These are phyloP conservation scores for Macrophya annulata DNA, from an alignment of 2,888 invertebrate species.

Conservation along the genomic window DNA sequence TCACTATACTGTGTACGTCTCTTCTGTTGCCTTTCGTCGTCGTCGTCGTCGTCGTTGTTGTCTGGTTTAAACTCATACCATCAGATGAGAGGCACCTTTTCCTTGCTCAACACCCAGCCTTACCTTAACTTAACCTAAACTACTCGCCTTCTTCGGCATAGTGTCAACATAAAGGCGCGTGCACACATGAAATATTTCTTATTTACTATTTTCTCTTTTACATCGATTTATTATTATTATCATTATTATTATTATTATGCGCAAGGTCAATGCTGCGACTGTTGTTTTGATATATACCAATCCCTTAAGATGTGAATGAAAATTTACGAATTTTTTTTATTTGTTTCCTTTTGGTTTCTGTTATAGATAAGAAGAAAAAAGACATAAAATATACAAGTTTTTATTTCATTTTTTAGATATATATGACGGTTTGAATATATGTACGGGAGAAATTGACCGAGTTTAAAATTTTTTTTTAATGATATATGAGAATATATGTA, in stretches of 20 bases:
- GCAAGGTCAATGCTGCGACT: too few relatives aligned
- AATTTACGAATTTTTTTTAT: too few relatives aligned
- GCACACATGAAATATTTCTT: neutral
- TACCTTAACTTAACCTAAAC: constrained; percentile 16
- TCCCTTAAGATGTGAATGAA: too few relatives aligned
- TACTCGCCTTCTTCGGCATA: neutral
- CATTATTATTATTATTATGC: neutral
- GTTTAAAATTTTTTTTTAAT: neutral
- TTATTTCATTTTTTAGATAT: too few relatives aligned
- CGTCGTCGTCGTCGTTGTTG: neutral
- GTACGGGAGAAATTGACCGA: constrained; percentile 20
- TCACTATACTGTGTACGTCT: neutral
- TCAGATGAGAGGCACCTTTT: constrained; percentile 38
- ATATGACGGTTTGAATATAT: neutral
- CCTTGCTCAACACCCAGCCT: constrained; percentile 49
- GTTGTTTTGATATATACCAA: too few relatives aligned
- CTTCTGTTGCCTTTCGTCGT: neutral
- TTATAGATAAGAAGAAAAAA: too few relatives aligned
- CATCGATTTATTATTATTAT: neutral
- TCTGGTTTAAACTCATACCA: neutral
- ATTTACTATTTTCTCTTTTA: neutral
- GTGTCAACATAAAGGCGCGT: constrained; percentile 53
- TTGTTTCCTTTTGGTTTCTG: too few relatives aligned
- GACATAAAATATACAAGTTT: too few relatives aligned
- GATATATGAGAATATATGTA: too few relatives aligned